A percentile compares a stretch with the other conserved stretches of the same genome.
Evolutionary conservation across 2,113 vertebrate genomes (phyloP).

Genomic region (Sterrhoptilus dennistouni): DNA sequence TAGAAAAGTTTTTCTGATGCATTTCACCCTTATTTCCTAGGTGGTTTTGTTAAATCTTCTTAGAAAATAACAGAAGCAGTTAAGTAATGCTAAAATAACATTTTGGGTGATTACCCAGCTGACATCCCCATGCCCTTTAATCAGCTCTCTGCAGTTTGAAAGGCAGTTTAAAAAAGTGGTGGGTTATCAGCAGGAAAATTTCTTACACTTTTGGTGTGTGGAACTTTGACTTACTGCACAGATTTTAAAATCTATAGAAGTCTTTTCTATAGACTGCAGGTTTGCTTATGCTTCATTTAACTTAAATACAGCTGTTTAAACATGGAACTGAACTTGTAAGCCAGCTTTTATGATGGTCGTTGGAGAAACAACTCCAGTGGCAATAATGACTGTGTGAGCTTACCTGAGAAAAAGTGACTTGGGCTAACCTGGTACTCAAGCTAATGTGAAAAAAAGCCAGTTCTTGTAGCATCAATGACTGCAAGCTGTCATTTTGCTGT

Average conservation of each 20-base stretch:
- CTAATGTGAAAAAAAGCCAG: not conserved
- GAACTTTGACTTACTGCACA: not conserved
- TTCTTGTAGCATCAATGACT: not conserved
- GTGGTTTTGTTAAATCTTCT: not conserved
- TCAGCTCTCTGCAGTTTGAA: not conserved
- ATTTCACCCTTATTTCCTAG: not conserved
- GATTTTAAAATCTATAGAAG: not conserved
- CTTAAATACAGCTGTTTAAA: conserved; percentile 8
- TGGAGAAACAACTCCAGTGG: not conserved
- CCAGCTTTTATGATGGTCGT: not conserved
- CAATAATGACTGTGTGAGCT: not conserved
- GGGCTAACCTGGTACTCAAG: not conserved
- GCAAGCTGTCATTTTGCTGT: not conserved
- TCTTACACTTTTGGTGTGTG: not conserved
- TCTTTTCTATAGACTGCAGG: not conserved
- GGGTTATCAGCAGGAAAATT: not conserved
- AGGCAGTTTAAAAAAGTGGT: not conserved
- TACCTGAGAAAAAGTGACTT: not conserved
- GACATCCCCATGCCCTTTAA: not conserved
- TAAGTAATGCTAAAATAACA: not conserved
- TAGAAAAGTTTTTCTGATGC: not conserved
- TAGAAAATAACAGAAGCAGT: not conserved
- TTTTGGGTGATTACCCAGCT: not conserved
- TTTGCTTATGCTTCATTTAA: conserved; percentile 36
- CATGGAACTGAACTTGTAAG: not conserved